Base-by-base conservation (phyloP, 2,888 invertebrate genomes). In the Eupithecia centaureata region DNA sequence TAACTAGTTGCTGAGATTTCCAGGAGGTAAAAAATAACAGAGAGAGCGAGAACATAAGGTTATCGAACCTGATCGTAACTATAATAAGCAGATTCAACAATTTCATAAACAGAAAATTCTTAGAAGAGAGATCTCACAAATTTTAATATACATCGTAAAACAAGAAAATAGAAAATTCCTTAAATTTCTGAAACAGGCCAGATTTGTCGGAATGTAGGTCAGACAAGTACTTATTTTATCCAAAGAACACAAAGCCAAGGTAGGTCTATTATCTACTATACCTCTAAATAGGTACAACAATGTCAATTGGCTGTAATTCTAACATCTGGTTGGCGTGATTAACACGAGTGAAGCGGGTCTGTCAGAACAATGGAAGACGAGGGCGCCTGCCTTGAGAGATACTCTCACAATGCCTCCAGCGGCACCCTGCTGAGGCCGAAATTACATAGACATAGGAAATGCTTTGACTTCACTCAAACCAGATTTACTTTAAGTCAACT, bases 251-350 rank as follows among this genome's bases (percentile, higher is more conserved):
- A 22, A 47, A 47, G 22, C 47, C 22, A 47, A 22, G 10, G 47
- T 47, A n/a, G n/a, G n/a, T n/a, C n/a, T n/a, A n/a, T n/a, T n/a
- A n/a, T n/a, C n/a, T n/a, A n/a, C n/a, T n/a, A n/a, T n/a, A n/a
- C n/a, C n/a, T n/a, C n/a, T n/a, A n/a, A n/a, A n/a, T 52, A 27
- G 15, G 1, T 30, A 30, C 30, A 56, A 30, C 57, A 57, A 57
- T 57, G 57, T 57, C 57, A 57, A 57, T 57, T 57, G 57, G 57
- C 57, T 57, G 57, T 59, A 63, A 63, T 59, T 65, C 65, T 38
- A 61, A 62, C 61, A 66, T 62, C 61, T 61, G 65, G 57, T 51
- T 52, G 65, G 60, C 28, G 52, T 62, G 66, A 66, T 66, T 66
- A 62, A 62, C 66, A 66, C 58, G 62, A 66, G 57, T 61, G 62